Conservation (phyloP, 2,888 invertebrate species). For the Eugnorisma glareosa region DNA sequence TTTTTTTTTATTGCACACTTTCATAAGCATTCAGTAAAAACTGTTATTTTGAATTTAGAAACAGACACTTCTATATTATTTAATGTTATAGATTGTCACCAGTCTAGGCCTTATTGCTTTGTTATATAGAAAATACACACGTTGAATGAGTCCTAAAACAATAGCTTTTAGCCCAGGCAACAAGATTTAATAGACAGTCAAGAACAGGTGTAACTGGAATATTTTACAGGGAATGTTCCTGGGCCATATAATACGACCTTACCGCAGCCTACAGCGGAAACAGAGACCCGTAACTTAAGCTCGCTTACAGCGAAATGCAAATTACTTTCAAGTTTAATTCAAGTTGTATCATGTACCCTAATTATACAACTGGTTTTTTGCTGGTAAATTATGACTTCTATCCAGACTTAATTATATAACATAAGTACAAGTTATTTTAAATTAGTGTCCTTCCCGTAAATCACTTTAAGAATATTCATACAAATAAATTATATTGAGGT, state of each 20-base stretch:
- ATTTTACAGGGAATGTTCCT: constrained; percentile 39
- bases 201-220: constrained; percentile 14
- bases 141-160: neutral
- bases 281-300: constrained; percentile 43
- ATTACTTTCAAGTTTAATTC: constrained; percentile 51
- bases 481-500: too few species aligned
- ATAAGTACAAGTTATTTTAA: neutral
- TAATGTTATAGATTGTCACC: too few species aligned
- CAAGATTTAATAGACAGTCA: constrained; percentile 37
- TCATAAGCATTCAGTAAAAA: too few species aligned
- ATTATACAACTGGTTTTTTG: constrained; percentile 50
- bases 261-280: constrained; percentile 51
- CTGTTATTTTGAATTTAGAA: too few species aligned
- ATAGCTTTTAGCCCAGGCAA: constrained; percentile 8
- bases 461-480: neutral
- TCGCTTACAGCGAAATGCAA: constrained; percentile 58
- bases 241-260: constrained; percentile 44
- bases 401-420: neutral
- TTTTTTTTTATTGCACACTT: too few species aligned
- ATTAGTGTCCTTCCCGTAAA: neutral
- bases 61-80: too few species aligned
- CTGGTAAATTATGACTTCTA: constrained; percentile 17
- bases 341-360: constrained; percentile 30
- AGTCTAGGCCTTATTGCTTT: neutral
- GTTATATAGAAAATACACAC: neutral